Conservation (phyloP, 2,797 vertebrate species). For the Tenualosa ilisha region DNA sequence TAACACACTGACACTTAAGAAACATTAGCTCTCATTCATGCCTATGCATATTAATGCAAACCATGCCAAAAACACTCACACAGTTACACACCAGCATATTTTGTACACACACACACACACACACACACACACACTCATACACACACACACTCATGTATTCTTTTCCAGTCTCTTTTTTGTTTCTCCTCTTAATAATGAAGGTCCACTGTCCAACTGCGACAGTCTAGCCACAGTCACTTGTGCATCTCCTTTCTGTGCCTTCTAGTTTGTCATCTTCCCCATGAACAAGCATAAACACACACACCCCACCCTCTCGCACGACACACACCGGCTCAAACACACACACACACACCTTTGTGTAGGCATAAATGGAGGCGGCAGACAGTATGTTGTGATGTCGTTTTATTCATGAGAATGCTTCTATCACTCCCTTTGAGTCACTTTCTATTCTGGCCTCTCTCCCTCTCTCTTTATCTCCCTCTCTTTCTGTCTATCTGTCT, state of each 20-base stretch:
- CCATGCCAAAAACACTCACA: not conserved
- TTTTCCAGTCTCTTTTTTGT: not conserved
- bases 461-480: not conserved
- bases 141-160: not conserved
- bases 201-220: not conserved
- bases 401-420: not conserved
- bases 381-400: not conserved
- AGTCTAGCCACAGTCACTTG: not conserved
- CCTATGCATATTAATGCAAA: not conserved
- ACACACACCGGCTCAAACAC: no score
- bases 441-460: not conserved
- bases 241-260: not conserved
- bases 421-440: not conserved
- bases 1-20: not conserved
- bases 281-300: not conserved
- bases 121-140: no score
- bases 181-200: not conserved
- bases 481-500: no score
- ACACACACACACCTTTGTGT: not conserved
- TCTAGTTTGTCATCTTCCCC: not conserved
- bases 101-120: not conserved
- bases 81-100: not conserved
- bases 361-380: not conserved
- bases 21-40: no score
- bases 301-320: not conserved